Evolutionary conservation across 1,140 invertebrate species (phyloP), one percentile per base, ranked within the genome.

Genomic region (Drosophila carrolli): DNA sequence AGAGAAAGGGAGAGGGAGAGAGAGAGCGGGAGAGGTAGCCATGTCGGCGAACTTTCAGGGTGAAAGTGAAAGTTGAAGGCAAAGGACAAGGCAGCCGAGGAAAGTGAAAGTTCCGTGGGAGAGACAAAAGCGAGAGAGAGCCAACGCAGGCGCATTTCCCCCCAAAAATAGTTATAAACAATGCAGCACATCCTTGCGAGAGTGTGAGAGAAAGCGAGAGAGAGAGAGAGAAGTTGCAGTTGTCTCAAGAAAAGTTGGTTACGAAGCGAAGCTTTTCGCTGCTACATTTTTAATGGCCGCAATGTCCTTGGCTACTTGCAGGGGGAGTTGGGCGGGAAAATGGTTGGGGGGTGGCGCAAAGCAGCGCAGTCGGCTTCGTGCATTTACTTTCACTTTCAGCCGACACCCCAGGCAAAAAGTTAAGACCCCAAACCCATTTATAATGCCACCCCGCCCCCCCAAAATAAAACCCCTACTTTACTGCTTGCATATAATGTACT

Each of bases 401-500:
- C 51, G 78, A 57, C 83, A 77, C 75, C 83, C 72, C 76, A 88
- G 63, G 78, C 61, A 35, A 32, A 51, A 51, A 51, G 48, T 51
- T 35, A 10, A 16, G 29, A 35, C 29, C n/a, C 29, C 9, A 14
- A 9, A 32, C 27, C 27, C 47, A 50, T 32, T 29, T 32, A 32
- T 19, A 37, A 16, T 19, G n/a, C 41, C 44, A 55, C 8, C 23
- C 23, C 23, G 23, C 23, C 23, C 23, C 23, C 3, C 23, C 23
- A 4, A 23, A 23, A 23, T 23, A 23, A 23, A 23, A 4, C 23
- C 61, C 19, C 46, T 48, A 44, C 51, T 5, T 40, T 38, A 23
- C 47, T 50, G 75, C 79, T 88, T 88, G 86, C 88, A 91, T 89
- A 91, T 90, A 88, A 90, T 86, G 88, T 90, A 90, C 88, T 75